Evolutionary conservation across 1,140 invertebrate genomes (phyloP), one percentile per base, ranked within the genome.

Genomic region (Drosophila busckii): DNA sequence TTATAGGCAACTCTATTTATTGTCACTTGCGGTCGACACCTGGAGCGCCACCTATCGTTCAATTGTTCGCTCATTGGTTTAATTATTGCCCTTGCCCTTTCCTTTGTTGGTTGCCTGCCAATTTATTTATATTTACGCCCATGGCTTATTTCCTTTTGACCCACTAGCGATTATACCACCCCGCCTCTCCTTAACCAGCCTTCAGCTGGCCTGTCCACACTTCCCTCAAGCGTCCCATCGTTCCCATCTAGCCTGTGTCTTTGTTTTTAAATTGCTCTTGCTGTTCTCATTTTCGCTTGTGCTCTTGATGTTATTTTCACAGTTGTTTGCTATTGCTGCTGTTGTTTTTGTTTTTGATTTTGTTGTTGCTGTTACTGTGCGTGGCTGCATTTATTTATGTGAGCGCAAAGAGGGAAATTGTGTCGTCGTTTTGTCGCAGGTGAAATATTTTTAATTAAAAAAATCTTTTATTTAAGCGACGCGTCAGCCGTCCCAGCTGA

Each of bases 361-460:
- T 53, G 48, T 67, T 58, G 23, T 19, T 10, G 15, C 3, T 22
- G 7, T 34, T 4, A 8, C 26, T 63, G 53, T 61, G 62, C 26
- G 41, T 48, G 49, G 49, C 41, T 65, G 62, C 35, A 38, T 61
- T 56, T 78, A 78, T 78, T 73, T 78, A 82, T 78, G 70, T 52
- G 70, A 56, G 60, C 60, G 70, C 53, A 80, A 75, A 76, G 66
- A 76, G 70, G 70, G 62, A 76, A 76, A 76, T 76, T 80, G 75
- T 78, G 73, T 78, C 73, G 71, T 60, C 70, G 31, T 19, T 31
- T 61, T 50, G 49, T 55, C 58, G 64, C 75, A 80, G 75, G 75
- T 82, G 64, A 80, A 80, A 80, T 80, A 82, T 80, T 80, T 80
- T 80, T 80, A 80, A 80, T 80, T 80, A 82, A 62, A 80, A 78